Conservation (phyloP, 2,888 invertebrate genomes). For the Leptopterna dolabrata region DNA sequence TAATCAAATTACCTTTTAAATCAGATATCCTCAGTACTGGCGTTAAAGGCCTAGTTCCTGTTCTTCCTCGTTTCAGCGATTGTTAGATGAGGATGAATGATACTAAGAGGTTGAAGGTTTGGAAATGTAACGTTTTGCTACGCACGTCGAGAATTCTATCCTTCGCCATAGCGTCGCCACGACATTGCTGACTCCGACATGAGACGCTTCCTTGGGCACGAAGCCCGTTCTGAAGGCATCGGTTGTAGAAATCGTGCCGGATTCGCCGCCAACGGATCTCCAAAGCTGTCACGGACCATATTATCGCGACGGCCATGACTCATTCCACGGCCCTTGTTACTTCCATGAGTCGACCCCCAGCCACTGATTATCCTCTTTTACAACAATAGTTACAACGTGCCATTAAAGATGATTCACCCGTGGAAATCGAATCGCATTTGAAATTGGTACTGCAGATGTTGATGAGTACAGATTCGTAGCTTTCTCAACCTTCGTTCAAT, state of each 20-base stretch:
- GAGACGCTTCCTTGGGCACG: neutral
- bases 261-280: neutral
- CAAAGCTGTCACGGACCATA: neutral
- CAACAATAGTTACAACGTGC: neutral
- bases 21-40: no score
- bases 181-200: neutral
- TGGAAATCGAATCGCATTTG: no score
- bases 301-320: neutral
- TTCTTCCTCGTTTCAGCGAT: no score
- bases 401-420: no score
- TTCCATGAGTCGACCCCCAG: neutral
- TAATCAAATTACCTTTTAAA: no score
- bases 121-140: neutral
- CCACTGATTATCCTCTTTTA: neutral
- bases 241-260: neutral
- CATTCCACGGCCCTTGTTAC: neutral
- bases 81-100: no score
- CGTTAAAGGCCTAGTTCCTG: neutral
- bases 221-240: neutral
- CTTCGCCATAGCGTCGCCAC: neutral
- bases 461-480: no score
- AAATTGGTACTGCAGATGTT: no score
- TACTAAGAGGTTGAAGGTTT: neutral
- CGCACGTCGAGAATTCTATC: no score
- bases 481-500: no score